phyloP scores from a whole-genome alignment of 2,113 vertebrate genomes.

The Cochlearius cochlearius region DNA sequence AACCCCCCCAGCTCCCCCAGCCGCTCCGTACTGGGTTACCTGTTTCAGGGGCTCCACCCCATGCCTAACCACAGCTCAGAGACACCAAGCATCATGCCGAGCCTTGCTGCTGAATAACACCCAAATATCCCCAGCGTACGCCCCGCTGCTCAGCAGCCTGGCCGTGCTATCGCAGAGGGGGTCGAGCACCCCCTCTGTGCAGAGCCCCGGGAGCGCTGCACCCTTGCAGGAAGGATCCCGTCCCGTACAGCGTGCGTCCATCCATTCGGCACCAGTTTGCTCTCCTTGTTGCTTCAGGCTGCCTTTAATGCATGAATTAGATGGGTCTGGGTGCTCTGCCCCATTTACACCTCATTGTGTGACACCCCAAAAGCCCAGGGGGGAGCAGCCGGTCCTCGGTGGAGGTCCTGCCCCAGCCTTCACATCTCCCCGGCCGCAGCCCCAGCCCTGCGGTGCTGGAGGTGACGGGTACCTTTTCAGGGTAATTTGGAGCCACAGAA shows the following conservation, averaged over 20 bases:
- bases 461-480: not conserved
- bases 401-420: not conserved
- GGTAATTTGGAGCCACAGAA: not conserved
- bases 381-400: not conserved
- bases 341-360: not conserved
- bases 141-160: not conserved
- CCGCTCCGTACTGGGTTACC: rapidly evolving
- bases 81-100: not conserved
- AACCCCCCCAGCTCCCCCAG: too few relatives aligned
- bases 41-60: not conserved
- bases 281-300: not conserved
- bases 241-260: rapidly evolving
- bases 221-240: not conserved
- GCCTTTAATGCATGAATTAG: not conserved
- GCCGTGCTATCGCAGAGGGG: not conserved
- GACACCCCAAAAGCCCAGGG: not conserved
- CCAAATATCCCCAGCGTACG: rapidly evolving
- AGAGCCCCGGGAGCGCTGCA: not conserved
- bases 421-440: not conserved
- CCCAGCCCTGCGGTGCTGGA: not conserved
- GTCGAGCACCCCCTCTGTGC: not conserved
- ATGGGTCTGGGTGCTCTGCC: not conserved
- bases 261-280: not conserved
- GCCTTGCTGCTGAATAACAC: not conserved
- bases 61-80: not conserved